Evolutionary conservation across 2,797 vertebrate genomes (phyloP).

Genomic region (Miichthys miiuy): DNA sequence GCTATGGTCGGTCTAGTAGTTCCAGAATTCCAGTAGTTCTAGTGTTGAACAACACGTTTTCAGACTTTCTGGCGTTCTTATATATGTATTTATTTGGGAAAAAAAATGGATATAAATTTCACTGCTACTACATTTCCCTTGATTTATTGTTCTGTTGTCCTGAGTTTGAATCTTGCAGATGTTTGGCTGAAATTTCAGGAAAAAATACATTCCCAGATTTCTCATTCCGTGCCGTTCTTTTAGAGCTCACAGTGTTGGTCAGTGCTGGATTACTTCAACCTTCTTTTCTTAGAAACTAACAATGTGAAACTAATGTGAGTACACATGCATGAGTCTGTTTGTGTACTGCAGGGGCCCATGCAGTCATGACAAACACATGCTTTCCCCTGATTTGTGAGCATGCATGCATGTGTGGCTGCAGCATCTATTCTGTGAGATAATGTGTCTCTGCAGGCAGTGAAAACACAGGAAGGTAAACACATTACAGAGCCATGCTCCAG

Average conservation of each 20-base stretch:
- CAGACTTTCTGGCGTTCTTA: too few relatives aligned
- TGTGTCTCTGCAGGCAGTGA: constrained; percentile 31
- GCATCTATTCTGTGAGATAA: neutral
- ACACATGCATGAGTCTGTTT: neutral
- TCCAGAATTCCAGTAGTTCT: too few relatives aligned
- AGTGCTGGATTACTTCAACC: neutral
- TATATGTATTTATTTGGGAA: too few relatives aligned
- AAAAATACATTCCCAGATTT: too few relatives aligned
- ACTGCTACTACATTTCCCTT: too few relatives aligned
- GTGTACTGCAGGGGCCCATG: neutral
- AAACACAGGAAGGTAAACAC: constrained; percentile 24
- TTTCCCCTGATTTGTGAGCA: neutral
- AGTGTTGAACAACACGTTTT: too few relatives aligned
- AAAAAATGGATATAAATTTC: too few relatives aligned
- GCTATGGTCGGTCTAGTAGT: too few relatives aligned
- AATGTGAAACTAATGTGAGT: neutral
- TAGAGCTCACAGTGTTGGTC: too few relatives aligned
- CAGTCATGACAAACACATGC: neutral
- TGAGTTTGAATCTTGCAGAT: too few relatives aligned
- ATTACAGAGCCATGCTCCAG: constrained; percentile 8
- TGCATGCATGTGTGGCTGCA: neutral
- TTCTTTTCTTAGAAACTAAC: neutral
- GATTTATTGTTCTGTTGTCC: too few relatives aligned
- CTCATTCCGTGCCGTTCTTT: neutral
- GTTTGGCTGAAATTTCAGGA: too few relatives aligned